Evolutionary conservation across 2,888 invertebrate genomes (phyloP).

Genomic region (Bhutanitis thaidina): DNA sequence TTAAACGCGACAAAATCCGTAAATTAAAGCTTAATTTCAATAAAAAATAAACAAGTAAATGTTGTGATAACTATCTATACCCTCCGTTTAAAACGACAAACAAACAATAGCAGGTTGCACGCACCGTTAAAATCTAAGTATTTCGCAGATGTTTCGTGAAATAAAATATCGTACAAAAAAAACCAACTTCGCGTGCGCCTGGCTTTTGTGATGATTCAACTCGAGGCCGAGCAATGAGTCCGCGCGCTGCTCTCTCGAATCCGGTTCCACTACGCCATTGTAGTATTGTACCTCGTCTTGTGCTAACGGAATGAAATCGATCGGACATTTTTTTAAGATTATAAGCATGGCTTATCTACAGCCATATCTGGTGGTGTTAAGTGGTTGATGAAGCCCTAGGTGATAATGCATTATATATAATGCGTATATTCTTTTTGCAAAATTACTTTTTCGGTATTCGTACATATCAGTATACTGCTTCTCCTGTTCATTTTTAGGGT

Average conservation of each 20-base stretch:
- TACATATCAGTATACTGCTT: too few species aligned
- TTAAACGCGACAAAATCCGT: too few species aligned
- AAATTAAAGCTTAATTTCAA: too few species aligned
- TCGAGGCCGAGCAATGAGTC: constrained; percentile 37
- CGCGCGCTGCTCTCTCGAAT: constrained; percentile 50
- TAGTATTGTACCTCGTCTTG: constrained; percentile 23
- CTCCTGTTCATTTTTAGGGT: too few species aligned
- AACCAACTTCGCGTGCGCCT: constrained; percentile 11
- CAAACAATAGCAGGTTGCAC: background rate
- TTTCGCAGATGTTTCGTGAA: constrained; percentile 2
- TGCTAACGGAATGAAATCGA: constrained; percentile 22
- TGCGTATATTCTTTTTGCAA: too few species aligned
- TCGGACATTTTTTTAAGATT: background rate
- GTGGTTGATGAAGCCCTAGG: too few species aligned
- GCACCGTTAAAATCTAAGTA: background rate
- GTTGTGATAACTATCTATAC: too few species aligned
- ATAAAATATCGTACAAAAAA: constrained; percentile 9
- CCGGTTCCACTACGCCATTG: constrained; percentile 51
- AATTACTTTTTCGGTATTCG: too few species aligned
- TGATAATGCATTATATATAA: too few species aligned
- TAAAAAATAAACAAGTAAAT: too few species aligned
- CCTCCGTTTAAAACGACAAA: background rate
- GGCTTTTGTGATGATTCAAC: constrained; percentile 44
- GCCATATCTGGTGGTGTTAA: too few species aligned
- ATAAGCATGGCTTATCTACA: too few species aligned